Percentiles rank a stretch among this genome's conserved stretches.
Evolutionary conservation across 2,888 invertebrate species (phyloP).

Genomic region (Quadriops clusia): DNA sequence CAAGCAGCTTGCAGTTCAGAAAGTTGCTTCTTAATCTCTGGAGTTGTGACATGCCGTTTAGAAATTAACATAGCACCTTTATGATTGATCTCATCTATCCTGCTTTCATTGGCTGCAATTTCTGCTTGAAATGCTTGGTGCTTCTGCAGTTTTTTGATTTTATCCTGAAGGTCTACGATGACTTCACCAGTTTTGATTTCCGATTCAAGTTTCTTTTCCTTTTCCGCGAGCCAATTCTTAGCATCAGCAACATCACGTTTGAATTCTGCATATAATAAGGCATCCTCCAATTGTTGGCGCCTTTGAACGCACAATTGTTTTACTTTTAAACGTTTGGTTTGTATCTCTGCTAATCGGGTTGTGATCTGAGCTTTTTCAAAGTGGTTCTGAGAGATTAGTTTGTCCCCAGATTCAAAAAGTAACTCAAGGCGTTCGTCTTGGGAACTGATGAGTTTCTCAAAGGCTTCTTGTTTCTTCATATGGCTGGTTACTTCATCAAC

Average conservation of each 20-base stretch:
- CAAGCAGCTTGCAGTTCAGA: constrained; percentile 61
- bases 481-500: constrained; percentile 84
- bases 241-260: constrained; percentile 85
- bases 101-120: constrained; percentile 72
- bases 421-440: constrained; percentile 80
- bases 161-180: constrained; percentile 78
- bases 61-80: constrained; percentile 57
- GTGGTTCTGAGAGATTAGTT: constrained; percentile 80
- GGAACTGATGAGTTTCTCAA: constrained; percentile 78
- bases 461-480: constrained; percentile 88
- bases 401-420: constrained; percentile 73
- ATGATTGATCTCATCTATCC: constrained; percentile 70
- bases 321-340: constrained; percentile 55
- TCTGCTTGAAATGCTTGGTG: constrained; percentile 93
- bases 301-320: constrained; percentile 56
- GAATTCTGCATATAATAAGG: constrained; percentile 79
- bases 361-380: constrained; percentile 77
- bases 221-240: constrained; percentile 84
- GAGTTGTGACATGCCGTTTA: constrained; percentile 59
- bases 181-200: constrained; percentile 67
- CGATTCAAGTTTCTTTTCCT: constrained; percentile 73
- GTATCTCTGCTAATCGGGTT: constrained; percentile 61
- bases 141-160: constrained; percentile 88
- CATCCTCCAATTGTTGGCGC: constrained; percentile 59
- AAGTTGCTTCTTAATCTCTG: constrained; percentile 57